Evolutionary conservation across 1,140 invertebrate species (phyloP), one percentile per base, ranked within the genome.

Genomic region (Wasmannia auropunctata): DNA sequence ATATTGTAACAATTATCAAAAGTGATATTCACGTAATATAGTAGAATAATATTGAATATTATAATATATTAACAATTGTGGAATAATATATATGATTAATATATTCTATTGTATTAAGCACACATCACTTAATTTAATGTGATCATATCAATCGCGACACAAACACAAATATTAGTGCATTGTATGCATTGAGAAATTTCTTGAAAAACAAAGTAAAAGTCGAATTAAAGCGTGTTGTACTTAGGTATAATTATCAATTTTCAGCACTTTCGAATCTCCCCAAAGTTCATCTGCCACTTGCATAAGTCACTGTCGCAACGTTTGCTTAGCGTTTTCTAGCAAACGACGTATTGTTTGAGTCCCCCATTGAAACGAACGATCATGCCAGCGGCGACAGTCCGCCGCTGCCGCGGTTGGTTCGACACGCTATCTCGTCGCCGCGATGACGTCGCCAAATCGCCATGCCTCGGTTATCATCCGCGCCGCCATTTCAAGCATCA

Each of bases 271-370:
- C 46, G 54, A 28, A 76, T 40, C 34, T 76, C 60, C 34, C 34
- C 54, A 76, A 76, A 76, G 34, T 60, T 76, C 8, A 43, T 76
- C 51, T 40, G 37, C 34, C 22, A 62, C 31, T 87, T 87, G 86
- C 51, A 49, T 62, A 87, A 88, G 16, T 34, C 19, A 40, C 70
- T 74, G 56, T 56, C 43, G 65, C 81, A 88, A 83, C 37, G 43
- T 40, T 22, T 16, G 16, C 58, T 46, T 63, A 46, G 58, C 60
- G 54, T 88, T 76, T 88, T 85, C 28, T 40, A 72, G 40, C 31
- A 49, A 88, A 74, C 28, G 60, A 60, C 40, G 60, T 31, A 65
- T 87, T 83, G 69, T 83, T 60, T 40, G 62, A 34, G 3, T 40
- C 8, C 54, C n/a, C 16, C 43, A 40, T 46, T 28, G 62, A 22